Percentiles rank a stretch among this genome's conserved stretches.
Conservation (phyloP, 2,888 invertebrate genomes). For the Piscicola geometra region DNA sequence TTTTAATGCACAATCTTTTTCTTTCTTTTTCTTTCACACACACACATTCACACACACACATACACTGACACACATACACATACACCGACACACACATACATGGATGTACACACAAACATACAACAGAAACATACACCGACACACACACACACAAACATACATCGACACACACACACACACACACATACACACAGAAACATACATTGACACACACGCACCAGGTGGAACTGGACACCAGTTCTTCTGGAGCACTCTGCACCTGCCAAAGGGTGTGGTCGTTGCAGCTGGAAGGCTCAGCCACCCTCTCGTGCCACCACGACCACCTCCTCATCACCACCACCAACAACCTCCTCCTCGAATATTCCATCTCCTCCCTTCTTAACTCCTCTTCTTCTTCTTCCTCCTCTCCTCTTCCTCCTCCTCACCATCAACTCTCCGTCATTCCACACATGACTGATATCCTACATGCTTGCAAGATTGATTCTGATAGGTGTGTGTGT, state of each 20-base stretch:
- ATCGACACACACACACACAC: neutral
- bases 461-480: constrained; percentile 17
- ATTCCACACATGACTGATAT: constrained; percentile 29
- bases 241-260: neutral
- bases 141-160: neutral
- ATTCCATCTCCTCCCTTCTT: neutral
- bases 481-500: neutral
- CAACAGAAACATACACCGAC: constrained; percentile 1
- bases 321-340: constrained; percentile 21
- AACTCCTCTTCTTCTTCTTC: neutral
- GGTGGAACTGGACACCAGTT: neutral
- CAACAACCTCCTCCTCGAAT: neutral
- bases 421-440: constrained; percentile 1
- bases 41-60: too few relatives aligned
- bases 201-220: neutral
- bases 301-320: neutral
- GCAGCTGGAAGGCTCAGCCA: constrained; percentile 2
- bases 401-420: neutral
- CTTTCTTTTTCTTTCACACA: too few relatives aligned
- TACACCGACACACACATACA: neutral
- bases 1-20: too few relatives aligned
- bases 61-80: neutral
- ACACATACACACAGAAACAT: neutral
- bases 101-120: neutral
- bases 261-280: neutral